Percentiles rank a stretch among this genome's conserved stretches.
phyloP scores from a whole-genome alignment of 2,888 invertebrate genomes.

The Harpalus rufipes region DNA sequence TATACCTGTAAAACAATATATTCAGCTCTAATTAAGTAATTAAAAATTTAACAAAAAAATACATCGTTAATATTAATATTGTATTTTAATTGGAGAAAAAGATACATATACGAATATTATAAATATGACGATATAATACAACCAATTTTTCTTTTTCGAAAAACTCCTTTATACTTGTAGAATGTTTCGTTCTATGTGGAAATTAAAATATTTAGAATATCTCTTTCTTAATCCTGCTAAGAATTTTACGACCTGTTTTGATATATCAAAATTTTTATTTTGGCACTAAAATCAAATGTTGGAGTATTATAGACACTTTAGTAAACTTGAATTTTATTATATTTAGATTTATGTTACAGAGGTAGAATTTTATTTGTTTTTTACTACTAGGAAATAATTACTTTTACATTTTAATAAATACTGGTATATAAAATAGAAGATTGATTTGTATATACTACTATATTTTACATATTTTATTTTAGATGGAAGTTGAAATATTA shows the following conservation, averaged over 20 bases:
- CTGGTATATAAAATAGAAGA: background rate
- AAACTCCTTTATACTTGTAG: background rate
- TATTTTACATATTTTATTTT: background rate
- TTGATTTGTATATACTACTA: background rate
- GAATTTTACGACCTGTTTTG: conserved; percentile 1
- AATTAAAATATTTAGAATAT: conserved; percentile 2
- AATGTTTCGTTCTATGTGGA: background rate
- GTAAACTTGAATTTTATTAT: conserved; percentile 16
- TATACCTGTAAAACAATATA: no score
- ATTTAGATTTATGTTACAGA: conserved; percentile 18
- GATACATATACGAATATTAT: no score
- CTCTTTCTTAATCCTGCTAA: background rate
- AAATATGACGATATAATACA: no score
- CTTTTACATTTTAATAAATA: conserved; percentile 14
- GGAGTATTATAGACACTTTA: conserved; percentile 9
- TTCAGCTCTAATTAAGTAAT: no score
- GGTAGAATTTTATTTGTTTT: conserved; percentile 3
- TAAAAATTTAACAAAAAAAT: no score
- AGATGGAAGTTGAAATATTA: background rate
- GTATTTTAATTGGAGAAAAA: no score
- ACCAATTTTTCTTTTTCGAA: background rate
- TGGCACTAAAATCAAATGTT: conserved; percentile 19
- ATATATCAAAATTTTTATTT: conserved; percentile 11
- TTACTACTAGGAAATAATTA: background rate
- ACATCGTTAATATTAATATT: no score